A percentile compares a stretch with the other conserved stretches of the same genome.
Evolutionary conservation across 2,797 vertebrate genomes (phyloP).

Genomic region (Hydrophis major): DNA sequence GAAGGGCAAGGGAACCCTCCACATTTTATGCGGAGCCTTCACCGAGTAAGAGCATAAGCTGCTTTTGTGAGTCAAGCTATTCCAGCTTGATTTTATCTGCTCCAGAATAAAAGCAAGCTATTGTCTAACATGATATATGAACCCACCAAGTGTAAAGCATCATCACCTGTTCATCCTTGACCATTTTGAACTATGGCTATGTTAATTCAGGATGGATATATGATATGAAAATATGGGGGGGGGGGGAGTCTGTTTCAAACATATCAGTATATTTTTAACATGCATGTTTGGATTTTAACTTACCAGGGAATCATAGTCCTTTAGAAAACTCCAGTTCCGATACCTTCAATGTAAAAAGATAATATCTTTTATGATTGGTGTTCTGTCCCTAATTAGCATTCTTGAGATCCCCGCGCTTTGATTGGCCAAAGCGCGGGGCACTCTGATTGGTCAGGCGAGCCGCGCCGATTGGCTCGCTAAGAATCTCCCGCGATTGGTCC

Average conservation of each 20-base stretch:
- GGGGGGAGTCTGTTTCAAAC: background rate
- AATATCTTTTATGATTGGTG: background rate
- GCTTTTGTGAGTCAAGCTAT: background rate
- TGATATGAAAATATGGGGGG: background rate
- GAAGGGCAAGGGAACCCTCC: background rate
- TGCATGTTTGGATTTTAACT: slow-evolving; percentile 46
- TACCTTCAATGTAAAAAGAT: slow-evolving; percentile 72
- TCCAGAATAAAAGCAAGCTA: background rate
- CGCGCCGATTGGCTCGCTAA: too few relatives aligned
- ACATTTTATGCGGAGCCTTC: background rate
- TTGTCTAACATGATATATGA: background rate
- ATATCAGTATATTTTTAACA: background rate
- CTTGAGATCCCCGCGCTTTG: too few relatives aligned
- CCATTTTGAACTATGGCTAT: slow-evolving; percentile 10
- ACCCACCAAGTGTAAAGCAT: background rate
- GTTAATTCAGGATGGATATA: background rate
- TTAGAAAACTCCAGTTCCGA: slow-evolving; percentile 84
- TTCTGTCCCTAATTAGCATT: too few relatives aligned
- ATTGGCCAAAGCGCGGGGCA: too few relatives aligned
- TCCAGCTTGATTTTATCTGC: background rate
- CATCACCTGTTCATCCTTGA: background rate
- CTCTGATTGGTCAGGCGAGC: too few relatives aligned
- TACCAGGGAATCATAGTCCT: slow-evolving; percentile 79
- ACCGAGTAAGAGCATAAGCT: background rate
- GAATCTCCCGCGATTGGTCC: too few relatives aligned